A percentile compares a stretch with the other conserved stretches of the same genome.
Conservation (phyloP, 2,113 vertebrate species). For the Alaudala cheleensis region DNA sequence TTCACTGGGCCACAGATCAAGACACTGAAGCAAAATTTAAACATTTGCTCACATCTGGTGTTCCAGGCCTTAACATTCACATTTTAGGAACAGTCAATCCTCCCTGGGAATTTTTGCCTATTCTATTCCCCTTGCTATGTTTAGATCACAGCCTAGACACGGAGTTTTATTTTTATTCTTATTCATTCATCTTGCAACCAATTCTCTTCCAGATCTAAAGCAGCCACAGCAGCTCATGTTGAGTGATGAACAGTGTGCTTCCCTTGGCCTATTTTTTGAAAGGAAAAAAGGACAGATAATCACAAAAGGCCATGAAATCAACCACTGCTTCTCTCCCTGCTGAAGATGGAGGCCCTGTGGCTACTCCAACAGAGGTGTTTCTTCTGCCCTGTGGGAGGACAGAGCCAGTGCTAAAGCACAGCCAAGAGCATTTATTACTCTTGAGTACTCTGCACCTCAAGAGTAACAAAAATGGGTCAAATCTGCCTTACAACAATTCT, state of each 20-base stretch:
- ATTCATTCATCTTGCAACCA: background rate
- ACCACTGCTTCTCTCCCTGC: background rate
- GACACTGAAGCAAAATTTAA: background rate
- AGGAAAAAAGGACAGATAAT: background rate
- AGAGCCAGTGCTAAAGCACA: background rate
- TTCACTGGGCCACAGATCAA: background rate
- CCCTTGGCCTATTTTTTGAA: background rate
- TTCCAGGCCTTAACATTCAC: background rate
- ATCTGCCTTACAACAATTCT: background rate
- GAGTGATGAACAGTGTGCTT: background rate
- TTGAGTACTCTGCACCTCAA: background rate
- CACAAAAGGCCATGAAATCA: background rate
- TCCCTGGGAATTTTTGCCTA: background rate
- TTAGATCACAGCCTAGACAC: background rate
- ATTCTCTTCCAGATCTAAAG: background rate
- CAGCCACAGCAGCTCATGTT: background rate
- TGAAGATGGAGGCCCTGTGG: background rate
- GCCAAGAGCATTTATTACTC: constrained; percentile 19
- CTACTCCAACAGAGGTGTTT: background rate
- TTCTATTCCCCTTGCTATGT: background rate
- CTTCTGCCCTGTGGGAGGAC: background rate
- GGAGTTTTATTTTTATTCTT: background rate
- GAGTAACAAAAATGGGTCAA: constrained; percentile 32
- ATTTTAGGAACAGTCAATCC: background rate
- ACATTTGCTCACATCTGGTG: background rate